These are phyloP conservation scores for Drosophila watanabei DNA, from an alignment of 1,140 invertebrate species.

Conservation along the genomic window DNA sequence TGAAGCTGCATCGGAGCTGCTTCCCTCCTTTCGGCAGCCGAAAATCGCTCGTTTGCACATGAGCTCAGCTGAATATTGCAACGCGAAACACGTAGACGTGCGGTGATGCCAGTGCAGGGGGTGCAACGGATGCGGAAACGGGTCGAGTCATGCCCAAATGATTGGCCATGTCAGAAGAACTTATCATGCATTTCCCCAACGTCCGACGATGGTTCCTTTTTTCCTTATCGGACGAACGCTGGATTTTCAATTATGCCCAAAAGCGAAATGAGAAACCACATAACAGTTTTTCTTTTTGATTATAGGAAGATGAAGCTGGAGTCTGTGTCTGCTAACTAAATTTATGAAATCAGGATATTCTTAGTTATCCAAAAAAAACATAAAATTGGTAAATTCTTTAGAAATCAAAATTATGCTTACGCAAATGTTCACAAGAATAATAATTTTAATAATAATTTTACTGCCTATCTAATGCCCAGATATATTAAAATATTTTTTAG, in stretches of 20 bases:
- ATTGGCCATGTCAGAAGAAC: conserved; percentile 78
- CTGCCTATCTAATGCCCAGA: no score
- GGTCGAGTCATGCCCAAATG: conserved; percentile 52
- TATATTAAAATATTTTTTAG: no score
- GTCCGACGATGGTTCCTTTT: conserved; percentile 37
- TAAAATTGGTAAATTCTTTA: no score
- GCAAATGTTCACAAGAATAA: background rate
- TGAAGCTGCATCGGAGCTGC: conserved; percentile 17
- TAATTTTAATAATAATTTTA: no score
- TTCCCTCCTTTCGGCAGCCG: conserved; percentile 42
- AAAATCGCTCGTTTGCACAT: conserved; percentile 77
- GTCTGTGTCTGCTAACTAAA: background rate
- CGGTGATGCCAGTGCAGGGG: background rate
- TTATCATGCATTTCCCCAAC: conserved; percentile 67
- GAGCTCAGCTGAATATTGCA: conserved; percentile 81
- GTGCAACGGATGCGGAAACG: conserved; percentile 10
- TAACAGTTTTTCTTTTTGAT: background rate
- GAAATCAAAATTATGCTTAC: background rate
- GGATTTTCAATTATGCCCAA: conserved; percentile 72
- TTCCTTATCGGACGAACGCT: conserved; percentile 52
- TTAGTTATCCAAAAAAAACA: no score
- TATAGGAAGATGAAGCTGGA: background rate
- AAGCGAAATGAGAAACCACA: conserved; percentile 13
- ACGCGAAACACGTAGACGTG: conserved; percentile 74
- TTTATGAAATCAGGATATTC: background rate